Evolutionary conservation across 2,888 invertebrate genomes (phyloP).

Genomic region (Agrotis exclamationis): DNA sequence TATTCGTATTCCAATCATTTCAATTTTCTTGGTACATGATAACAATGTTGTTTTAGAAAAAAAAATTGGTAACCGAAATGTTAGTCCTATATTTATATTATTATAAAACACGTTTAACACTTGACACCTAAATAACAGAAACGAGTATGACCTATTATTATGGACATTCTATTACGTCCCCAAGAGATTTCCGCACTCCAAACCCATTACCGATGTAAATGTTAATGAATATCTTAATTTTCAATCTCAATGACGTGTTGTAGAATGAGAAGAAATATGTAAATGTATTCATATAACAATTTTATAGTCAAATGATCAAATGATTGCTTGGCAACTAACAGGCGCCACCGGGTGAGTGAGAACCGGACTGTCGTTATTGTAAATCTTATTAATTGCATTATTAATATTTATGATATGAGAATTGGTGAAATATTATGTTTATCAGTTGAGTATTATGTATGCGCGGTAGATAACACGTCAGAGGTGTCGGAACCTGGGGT

Average conservation of each 20-base stretch:
- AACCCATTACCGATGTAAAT: conserved; percentile 39
- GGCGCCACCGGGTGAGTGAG: conserved; percentile 59
- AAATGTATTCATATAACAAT: conserved; percentile 61
- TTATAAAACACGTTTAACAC: too few species aligned
- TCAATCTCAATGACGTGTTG: conserved; percentile 52
- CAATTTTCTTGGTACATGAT: too few species aligned
- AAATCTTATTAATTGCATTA: conserved; percentile 61
- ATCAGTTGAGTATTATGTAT: conserved; percentile 32
- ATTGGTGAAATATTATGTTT: conserved; percentile 44
- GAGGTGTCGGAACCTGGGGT: not conserved
- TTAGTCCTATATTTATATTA: too few species aligned
- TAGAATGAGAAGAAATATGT: conserved; percentile 59
- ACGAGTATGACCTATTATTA: not conserved
- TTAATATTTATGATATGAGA: conserved; percentile 59
- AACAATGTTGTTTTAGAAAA: too few species aligned
- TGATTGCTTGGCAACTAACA: conserved; percentile 56
- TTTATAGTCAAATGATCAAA: conserved; percentile 51
- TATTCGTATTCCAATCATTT: too few species aligned
- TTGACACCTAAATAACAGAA: not conserved
- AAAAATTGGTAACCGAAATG: too few species aligned
- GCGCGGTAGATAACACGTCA: not conserved
- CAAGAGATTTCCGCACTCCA: conserved; percentile 9
- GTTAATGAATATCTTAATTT: conserved; percentile 57
- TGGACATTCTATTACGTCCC: conserved; percentile 1
- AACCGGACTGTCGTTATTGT: conserved; percentile 59